phyloP scores from a whole-genome alignment of 2,797 vertebrate species.

The Chaetophractus vellerosus region DNA sequence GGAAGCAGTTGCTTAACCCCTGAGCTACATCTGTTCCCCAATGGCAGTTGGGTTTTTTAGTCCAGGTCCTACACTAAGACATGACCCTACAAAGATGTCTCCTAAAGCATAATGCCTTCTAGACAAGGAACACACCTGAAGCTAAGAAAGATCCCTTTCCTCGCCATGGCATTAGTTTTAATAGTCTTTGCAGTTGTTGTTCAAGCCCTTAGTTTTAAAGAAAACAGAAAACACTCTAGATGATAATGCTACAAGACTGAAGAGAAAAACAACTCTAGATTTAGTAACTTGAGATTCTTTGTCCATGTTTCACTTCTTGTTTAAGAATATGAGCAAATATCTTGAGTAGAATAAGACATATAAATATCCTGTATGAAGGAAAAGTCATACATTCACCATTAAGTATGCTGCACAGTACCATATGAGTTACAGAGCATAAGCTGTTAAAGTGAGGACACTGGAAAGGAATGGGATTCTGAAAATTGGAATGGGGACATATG shows the following conservation, averaged over 20 bases:
- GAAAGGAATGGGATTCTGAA: no score
- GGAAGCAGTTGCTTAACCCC: no score
- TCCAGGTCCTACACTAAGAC: neutral
- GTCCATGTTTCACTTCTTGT: neutral
- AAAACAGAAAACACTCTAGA: slow-evolving; percentile 43
- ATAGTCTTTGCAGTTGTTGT: neutral
- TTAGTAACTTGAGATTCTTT: slow-evolving; percentile 9
- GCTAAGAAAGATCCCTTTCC: neutral
- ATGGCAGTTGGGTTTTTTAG: no score
- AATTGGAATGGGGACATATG: no score
- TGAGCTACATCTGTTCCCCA: no score
- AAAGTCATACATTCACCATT: slow-evolving; percentile 1
- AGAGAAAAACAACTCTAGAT: neutral
- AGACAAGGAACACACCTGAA: neutral
- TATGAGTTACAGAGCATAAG: neutral
- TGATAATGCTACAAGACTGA: neutral
- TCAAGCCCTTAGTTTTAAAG: slow-evolving; percentile 53
- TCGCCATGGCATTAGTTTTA: slow-evolving; percentile 17
- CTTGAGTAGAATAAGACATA: neutral
- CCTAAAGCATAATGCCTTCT: neutral
- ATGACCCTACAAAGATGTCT: neutral
- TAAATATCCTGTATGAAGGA: neutral
- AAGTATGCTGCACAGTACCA: neutral
- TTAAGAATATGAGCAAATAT: neutral
- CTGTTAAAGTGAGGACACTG: no score